A percentile compares a stretch with the other conserved stretches of the same genome.
These are phyloP conservation scores for Cheilosia urbana DNA, from an alignment of 2,888 invertebrate species.

Conservation along the genomic window DNA sequence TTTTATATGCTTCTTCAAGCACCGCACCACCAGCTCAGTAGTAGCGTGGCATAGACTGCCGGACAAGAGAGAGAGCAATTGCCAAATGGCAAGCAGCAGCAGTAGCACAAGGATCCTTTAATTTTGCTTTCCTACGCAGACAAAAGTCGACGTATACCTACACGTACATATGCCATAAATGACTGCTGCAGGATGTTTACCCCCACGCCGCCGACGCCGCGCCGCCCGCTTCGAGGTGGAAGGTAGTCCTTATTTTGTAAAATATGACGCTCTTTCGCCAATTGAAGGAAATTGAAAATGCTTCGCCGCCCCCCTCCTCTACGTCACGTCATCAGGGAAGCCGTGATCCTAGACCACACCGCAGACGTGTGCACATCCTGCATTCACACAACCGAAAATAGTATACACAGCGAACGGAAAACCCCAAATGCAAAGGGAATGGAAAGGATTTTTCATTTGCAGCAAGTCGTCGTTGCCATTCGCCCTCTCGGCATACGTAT, in stretches of 20 bases:
- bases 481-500: constrained; percentile 8
- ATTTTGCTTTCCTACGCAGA: constrained; percentile 64
- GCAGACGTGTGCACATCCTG: constrained; percentile 75
- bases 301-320: constrained; percentile 5
- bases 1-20: constrained; percentile 53
- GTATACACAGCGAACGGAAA: constrained; percentile 39
- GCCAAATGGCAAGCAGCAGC: constrained; percentile 67
- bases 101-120: constrained; percentile 51
- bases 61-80: constrained; percentile 55
- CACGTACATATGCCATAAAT: constrained; percentile 50
- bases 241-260: constrained; percentile 67
- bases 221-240: constrained; percentile 38
- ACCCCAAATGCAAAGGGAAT: constrained; percentile 66
- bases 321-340: constrained; percentile 29
- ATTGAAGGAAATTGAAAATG: constrained; percentile 75
- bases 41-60: neutral
- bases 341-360: constrained; percentile 69
- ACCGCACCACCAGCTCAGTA: neutral
- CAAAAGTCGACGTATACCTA: constrained; percentile 44
- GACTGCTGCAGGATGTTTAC: constrained; percentile 69
- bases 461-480: constrained; percentile 14
- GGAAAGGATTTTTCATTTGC: constrained; percentile 70
- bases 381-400: constrained; percentile 50
- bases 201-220: no score
- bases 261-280: constrained; percentile 74